Evolutionary conservation across 64 coral and sea anemone species (phyloP), one percentile per base, ranked within the genome.

Genomic region (Porites lutea): DNA sequence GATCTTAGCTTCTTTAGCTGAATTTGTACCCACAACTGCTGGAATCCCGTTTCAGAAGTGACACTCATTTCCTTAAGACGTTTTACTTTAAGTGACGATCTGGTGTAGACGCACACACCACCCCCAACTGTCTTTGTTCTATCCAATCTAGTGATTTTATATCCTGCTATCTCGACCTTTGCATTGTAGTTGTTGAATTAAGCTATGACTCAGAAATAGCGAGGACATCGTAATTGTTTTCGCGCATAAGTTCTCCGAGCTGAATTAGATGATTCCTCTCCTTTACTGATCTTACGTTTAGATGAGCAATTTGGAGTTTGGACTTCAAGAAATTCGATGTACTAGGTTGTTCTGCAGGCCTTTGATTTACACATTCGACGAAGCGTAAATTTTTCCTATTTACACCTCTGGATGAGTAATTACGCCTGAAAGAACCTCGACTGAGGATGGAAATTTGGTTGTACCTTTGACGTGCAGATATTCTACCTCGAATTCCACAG

Each of bases 101-200:
- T 61, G 4, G 64, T 67, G 64, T 67, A 67, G 64, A 67, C 64
- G 64, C 64, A 67, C 64, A 87, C 84, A 60, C 89, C 89, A 45
- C 79, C 89, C 10, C 60, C 89, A 52, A 46, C 21, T 14, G 83
- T 65, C 53, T 62, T 83, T 59, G 46, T 13, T 13, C 89, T 71
- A 11, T 92, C 78, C 13, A 83, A 52, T 68, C 89, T 92, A 15
- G 63, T 73, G 18, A 84, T 44, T 83, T 92, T 92, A 15, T 83
- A 91, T 23, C 89, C 89, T 37, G 65, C 49, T 51, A 91, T 83
- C 27, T 91, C 78, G 8, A 91, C 65, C 71, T 91, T 79, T 54
- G 89, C 78, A 16, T 91, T 72, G 77, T 71, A 27, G 78, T 46
- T 52, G 89, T 72, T 19, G 84, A 71, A 72, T 87, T 87, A 69